Percentiles rank a stretch among this genome's conserved stretches.
Conservation (phyloP, 2,113 vertebrate genomes). For the Coturnix japonica region DNA sequence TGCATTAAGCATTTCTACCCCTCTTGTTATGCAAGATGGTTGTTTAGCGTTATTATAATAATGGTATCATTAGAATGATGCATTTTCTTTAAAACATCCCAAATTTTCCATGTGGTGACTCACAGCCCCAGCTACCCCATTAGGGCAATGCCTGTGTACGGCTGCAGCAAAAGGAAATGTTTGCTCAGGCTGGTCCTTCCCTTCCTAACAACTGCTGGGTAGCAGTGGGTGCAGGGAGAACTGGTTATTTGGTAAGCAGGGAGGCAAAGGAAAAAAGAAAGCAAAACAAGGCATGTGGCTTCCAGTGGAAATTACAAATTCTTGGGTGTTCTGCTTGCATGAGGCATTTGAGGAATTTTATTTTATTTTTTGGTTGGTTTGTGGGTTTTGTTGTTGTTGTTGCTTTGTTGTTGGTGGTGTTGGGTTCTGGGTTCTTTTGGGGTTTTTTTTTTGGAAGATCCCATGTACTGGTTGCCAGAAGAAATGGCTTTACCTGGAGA, state of each 20-base stretch:
- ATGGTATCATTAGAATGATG: not conserved
- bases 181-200: slow-evolving; percentile 32
- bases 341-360: fast-evolving
- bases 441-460: not conserved
- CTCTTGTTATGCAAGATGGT: not conserved
- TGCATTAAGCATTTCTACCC: not conserved
- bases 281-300: not conserved
- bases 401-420: not conserved
- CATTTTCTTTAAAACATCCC: slow-evolving; percentile 46
- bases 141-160: not conserved
- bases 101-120: slow-evolving; percentile 52
- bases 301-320: not conserved
- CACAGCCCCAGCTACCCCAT: not conserved
- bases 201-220: not conserved
- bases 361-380: not conserved
- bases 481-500: fast-evolving
- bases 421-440: not conserved
- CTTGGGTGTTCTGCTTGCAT: fast-evolving
- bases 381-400: not conserved
- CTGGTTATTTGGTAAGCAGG: slow-evolving; percentile 37
- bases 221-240: slow-evolving; percentile 44
- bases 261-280: not conserved
- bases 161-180: not conserved
- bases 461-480: fast-evolving
- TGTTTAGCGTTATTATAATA: slow-evolving; percentile 42